Evolutionary conservation across 2,113 vertebrate species (phyloP), one percentile per base, ranked within the genome.

Genomic region (Rhea americana): DNA sequence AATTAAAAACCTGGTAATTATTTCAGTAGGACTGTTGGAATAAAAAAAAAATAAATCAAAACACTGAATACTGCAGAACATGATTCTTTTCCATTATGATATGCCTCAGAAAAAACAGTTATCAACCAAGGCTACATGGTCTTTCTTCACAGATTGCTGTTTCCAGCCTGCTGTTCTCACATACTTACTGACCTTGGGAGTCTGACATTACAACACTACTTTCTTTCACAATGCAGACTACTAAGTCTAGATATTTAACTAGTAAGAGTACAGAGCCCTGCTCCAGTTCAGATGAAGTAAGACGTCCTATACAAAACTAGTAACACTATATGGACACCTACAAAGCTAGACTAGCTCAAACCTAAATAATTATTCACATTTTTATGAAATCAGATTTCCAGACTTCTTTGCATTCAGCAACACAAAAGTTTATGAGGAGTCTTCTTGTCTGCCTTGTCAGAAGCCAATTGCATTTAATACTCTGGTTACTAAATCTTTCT

Each of bases 401-500:
- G n/a, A 76, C 66, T 79, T 79, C 59, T 86, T 41, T 63, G 3
- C 41, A 56, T 24, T 82, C 2, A 1, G 61, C 47, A 87, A 47
- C 25, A 13, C 61, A 59, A 43, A 76, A n/a, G 37, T 50, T 72
- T 76, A 45, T 68, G 15, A 80, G 25, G 39, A 63, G 48, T 53
- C 48, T 48, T 71, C 47, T 86, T 35, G n/a, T 43, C 25, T 74
- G 73, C 48, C 45, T 39, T 32, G 1, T 66, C 48, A 45, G 53
- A 75, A 90, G n/a, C 24, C 35, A 83, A 58, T 30, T 5, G 5
- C 26, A 17, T 37, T 55, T 50, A 62, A 7, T 37, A 50, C 41
- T 76, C 50, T 50, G 14, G 21, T 81, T 62, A 71, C 26, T 87
- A 87, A 87, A 76, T 43, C 76, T 59, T 85, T 75, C 83, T 94